A percentile compares a stretch with the other conserved stretches of the same genome.
phyloP scores from a whole-genome alignment of 2,113 vertebrate species.

The Malurus melanocephalus region DNA sequence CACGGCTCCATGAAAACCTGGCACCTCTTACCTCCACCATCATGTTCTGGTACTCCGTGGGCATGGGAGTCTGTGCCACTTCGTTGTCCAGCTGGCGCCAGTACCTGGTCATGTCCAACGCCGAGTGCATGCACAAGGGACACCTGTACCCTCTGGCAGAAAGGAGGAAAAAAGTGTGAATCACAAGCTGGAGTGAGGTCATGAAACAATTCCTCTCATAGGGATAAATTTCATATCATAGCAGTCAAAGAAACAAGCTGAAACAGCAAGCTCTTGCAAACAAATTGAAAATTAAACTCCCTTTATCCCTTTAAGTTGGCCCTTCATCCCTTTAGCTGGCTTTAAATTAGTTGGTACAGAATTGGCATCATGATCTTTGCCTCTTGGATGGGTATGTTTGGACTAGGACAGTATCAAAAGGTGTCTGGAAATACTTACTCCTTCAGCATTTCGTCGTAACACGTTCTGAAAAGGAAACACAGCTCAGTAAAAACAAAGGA shows the following conservation, averaged over 20 bases:
- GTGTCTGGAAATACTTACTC: constrained; percentile 65
- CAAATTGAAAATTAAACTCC: neutral
- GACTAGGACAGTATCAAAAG: neutral
- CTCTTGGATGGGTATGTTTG: neutral
- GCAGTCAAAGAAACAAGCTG: neutral
- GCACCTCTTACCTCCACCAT: constrained; percentile 81
- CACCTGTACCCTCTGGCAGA: constrained; percentile 85
- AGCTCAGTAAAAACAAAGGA: neutral
- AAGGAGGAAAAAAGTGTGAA: neutral
- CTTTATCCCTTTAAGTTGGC: neutral
- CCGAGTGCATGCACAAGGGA: constrained; percentile 92
- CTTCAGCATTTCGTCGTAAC: constrained; percentile 85
- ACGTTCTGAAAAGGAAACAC: constrained; percentile 81
- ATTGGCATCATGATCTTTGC: rapidly evolving
- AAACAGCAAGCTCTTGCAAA: neutral
- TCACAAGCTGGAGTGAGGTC: neutral
- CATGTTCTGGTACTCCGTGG: constrained; percentile 85
- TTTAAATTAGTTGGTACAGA: neutral
- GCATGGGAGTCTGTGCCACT: constrained; percentile 89
- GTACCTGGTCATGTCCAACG: constrained; percentile 80
- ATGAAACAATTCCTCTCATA: neutral
- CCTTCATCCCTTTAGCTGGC: neutral
- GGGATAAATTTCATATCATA: neutral
- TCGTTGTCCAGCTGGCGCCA: constrained; percentile 88
- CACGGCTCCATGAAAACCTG: neutral